Evolutionary conservation across 2,797 vertebrate species (phyloP), one percentile per base, ranked within the genome.

Genomic region (Urosaurus nigricauda): DNA sequence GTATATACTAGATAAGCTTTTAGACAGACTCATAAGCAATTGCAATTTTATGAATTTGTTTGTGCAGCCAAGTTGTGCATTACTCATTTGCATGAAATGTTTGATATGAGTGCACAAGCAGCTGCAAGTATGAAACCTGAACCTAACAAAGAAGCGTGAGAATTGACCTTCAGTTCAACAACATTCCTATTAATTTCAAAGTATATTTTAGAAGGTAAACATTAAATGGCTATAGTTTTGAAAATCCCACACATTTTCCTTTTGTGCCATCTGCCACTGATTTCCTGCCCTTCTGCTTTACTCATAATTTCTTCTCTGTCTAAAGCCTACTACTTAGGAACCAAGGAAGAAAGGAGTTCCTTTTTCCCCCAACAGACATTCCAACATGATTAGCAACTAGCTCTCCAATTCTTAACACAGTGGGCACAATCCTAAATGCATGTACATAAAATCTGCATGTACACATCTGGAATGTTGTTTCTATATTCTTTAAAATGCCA

Each of bases 221-320:
- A 24, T 35, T 14, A 83, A 37, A 37, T 24, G 6, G 35, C 47
- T 70, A 7, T 24, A 80, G 35, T 81, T 84, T 53, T 74, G 70
- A 35, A 87, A 77, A 90, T 47, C 47, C 70, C 35, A 80, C 40
- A 35, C 19, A 56, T 56, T 43, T 79, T 65, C 40, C 47, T 79
- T 78, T 60, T 71, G 1, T 75, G 7, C 5, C 26, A 83, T 53
- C 2, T 1, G 19, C 0, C 0, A 17, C 78, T 84, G 79, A 19
- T 87, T 86, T 91, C 53, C 35, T 68, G 37, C 0, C 47, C 47
- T 74, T 70, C 74, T 32, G 0, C 77, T 86, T 60, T 75, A 47
- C 51, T 83, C 70, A 56, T 71, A 63, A 87, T 90, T 82, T 81
- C 37, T 82, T 60, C 70, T 35, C 80, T 82, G 40, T 21, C 51